These are phyloP conservation scores for Lomographa bimaculata DNA, from an alignment of 2,888 invertebrate genomes.

Conservation along the genomic window DNA sequence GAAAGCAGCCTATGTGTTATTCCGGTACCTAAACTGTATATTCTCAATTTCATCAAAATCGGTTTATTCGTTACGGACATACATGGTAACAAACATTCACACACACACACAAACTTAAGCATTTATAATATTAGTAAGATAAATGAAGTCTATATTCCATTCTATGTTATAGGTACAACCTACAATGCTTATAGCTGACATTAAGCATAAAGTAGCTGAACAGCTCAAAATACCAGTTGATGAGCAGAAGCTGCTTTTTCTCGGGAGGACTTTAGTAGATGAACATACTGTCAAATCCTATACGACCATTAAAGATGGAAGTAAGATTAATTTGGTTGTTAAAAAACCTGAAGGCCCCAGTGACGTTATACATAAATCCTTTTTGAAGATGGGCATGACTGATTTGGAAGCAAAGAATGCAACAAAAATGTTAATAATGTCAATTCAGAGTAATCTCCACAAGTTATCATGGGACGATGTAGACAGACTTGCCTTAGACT, in stretches of 20 bases:
- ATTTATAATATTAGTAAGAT: no score
- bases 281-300: constrained; percentile 88
- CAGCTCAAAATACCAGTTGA: constrained; percentile 86
- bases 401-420: constrained; percentile 86
- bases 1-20: no score
- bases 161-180: constrained; percentile 73
- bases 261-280: constrained; percentile 88
- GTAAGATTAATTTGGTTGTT: constrained; percentile 88
- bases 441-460: constrained; percentile 77
- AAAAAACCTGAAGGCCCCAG: constrained; percentile 86
- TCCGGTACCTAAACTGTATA: no score
- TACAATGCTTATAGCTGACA: constrained; percentile 84
- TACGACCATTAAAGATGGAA: constrained; percentile 88
- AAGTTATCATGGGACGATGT: constrained; percentile 84
- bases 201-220: constrained; percentile 87
- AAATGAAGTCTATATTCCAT: neutral
- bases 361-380: constrained; percentile 82
- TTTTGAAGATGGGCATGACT: constrained; percentile 83
- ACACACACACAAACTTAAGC: no score
- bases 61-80: no score
- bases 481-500: constrained; percentile 77
- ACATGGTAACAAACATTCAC: no score
- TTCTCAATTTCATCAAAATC: no score
- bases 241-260: constrained; percentile 88
- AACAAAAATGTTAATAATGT: constrained; percentile 82